Percentiles rank a stretch among this genome's conserved stretches.
These are phyloP conservation scores for Meriones unguiculatus DNA, from an alignment of 2,113 vertebrate genomes.

Conservation along the genomic window DNA sequence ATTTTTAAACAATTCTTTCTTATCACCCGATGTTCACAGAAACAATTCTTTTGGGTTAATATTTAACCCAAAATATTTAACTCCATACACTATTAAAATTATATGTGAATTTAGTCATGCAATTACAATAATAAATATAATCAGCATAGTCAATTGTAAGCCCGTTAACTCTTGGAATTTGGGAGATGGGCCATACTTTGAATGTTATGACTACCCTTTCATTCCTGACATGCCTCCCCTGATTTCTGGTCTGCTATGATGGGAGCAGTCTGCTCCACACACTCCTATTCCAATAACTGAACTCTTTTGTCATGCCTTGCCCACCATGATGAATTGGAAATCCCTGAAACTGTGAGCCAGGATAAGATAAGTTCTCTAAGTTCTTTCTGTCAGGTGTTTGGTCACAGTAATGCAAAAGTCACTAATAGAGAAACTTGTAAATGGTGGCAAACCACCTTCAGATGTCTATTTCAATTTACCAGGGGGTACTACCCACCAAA, in stretches of 20 bases:
- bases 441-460: constrained; percentile 79
- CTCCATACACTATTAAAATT: background rate
- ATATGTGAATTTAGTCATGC: background rate
- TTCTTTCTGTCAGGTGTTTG: background rate
- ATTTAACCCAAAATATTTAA: background rate
- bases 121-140: background rate
- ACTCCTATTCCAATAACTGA: background rate
- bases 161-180: background rate
- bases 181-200: background rate
- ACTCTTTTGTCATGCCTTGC: background rate
- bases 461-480: constrained; percentile 84
- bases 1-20: background rate
- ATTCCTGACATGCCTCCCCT: background rate
- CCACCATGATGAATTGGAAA: background rate
- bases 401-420: background rate
- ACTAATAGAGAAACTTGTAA: constrained; percentile 73
- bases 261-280: background rate
- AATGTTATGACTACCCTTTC: background rate
- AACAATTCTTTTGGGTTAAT: constrained; percentile 3
- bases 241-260: background rate
- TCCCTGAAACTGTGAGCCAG: background rate
- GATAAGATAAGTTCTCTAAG: background rate
- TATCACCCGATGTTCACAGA: background rate
- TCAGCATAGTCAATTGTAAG: background rate
- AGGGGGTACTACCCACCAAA: constrained; percentile 27